A percentile compares a stretch with the other conserved stretches of the same genome.
Conservation (phyloP, 1,140 invertebrate genomes). For the Tachypleus tridentatus region DNA sequence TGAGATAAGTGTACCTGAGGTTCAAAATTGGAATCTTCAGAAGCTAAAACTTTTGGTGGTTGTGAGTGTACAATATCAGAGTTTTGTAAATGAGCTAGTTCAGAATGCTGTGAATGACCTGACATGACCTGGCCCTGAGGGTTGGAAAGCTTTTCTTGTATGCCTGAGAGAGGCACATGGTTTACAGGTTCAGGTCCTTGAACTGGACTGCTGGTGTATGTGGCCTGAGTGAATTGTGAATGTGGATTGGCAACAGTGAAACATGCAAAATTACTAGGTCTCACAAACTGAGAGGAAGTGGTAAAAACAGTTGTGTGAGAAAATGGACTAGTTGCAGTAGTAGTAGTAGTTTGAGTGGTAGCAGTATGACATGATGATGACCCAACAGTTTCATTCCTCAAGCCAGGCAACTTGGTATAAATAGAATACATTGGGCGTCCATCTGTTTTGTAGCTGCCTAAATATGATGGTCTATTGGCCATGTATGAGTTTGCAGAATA, state of each 20-base stretch:
- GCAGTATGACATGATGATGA: slow-evolving; percentile 31
- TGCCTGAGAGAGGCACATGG: neutral
- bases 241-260: neutral
- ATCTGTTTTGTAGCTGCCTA: slow-evolving; percentile 38
- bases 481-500: slow-evolving; percentile 47
- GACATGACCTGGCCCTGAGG: neutral
- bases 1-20: too few relatives aligned
- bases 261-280: neutral
- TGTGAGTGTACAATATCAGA: neutral
- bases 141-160: too few relatives aligned
- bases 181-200: neutral
- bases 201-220: too few relatives aligned
- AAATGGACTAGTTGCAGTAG: neutral
- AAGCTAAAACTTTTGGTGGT: too few relatives aligned
- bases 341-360: too few relatives aligned
- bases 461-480: slow-evolving; percentile 54
- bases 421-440: slow-evolving; percentile 20
- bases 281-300: neutral
- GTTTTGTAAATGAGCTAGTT: neutral
- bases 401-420: slow-evolving; percentile 28
- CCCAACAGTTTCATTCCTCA: slow-evolving; percentile 31
- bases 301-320: neutral
- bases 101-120: neutral
- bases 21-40: too few relatives aligned
- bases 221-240: too few relatives aligned